These are phyloP conservation scores for Mastomys coucha DNA, from an alignment of 2,113 vertebrate genomes.

Conservation along the genomic window DNA sequence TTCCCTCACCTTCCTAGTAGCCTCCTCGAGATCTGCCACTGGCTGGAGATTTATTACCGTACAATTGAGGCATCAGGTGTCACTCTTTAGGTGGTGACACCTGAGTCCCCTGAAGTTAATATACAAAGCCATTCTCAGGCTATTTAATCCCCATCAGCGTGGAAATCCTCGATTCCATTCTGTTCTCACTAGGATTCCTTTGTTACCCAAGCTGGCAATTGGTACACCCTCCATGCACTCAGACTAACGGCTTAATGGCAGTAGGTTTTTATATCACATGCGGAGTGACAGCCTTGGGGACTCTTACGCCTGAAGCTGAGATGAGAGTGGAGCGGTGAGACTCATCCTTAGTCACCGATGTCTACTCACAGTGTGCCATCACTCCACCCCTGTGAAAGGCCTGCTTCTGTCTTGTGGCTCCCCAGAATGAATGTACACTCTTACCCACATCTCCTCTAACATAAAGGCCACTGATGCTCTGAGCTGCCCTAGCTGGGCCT, in stretches of 20 bases:
- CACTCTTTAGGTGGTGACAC: constrained; percentile 75
- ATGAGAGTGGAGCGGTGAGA: constrained; percentile 77
- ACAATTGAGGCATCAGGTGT: constrained; percentile 81
- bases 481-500: background rate
- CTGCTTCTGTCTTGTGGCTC: background rate
- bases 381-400: background rate
- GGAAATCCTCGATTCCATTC: constrained; percentile 80
- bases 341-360: constrained; percentile 57
- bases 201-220: constrained; percentile 78
- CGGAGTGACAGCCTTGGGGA: constrained; percentile 62
- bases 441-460: background rate
- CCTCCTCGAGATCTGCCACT: constrained; percentile 51
- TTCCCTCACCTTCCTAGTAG: constrained; percentile 56
- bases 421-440: background rate
- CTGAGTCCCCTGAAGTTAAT: constrained; percentile 75
- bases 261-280: constrained; percentile 71
- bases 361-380: background rate
- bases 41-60: constrained; percentile 63
- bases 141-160: constrained; percentile 78
- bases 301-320: constrained; percentile 71
- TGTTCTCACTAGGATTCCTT: constrained; percentile 82
- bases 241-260: constrained; percentile 81
- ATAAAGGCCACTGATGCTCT: background rate
- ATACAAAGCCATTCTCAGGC: constrained; percentile 81
- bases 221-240: constrained; percentile 73